A percentile compares a stretch with the other conserved stretches of the same genome.
Conservation (phyloP, 2,888 invertebrate species). For the Eupithecia subumbrata region DNA sequence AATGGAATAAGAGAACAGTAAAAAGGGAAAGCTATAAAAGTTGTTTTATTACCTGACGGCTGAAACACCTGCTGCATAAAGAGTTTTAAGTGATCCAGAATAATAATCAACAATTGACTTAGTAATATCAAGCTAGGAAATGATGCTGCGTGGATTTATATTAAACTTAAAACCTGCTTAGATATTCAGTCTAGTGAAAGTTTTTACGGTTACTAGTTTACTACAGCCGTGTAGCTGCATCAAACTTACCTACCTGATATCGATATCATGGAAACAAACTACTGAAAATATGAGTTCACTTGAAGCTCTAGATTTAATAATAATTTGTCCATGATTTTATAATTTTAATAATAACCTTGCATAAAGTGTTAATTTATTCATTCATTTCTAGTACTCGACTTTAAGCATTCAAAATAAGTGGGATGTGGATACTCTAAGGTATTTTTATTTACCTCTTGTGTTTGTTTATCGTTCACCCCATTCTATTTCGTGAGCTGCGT, state of each 20-base stretch:
- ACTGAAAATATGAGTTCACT: neutral
- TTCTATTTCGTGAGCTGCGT: conserved; percentile 40
- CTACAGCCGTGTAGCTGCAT: neutral
- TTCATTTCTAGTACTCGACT: neutral
- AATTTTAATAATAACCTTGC: neutral
- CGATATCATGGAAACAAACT: neutral
- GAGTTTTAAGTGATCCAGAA: conserved; percentile 64
- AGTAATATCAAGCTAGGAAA: conserved; percentile 13
- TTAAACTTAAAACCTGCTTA: conserved; percentile 1
- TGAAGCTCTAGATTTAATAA: neutral
- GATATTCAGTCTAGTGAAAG: neutral
- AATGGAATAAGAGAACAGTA: conserved; percentile 63
- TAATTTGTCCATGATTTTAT: neutral
- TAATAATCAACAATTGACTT: conserved; percentile 47
- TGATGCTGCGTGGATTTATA: conserved; percentile 2
- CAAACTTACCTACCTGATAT: neutral
- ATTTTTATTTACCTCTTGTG: conserved; percentile 34
- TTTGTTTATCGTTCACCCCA: conserved; percentile 35
- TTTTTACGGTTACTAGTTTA: neutral
- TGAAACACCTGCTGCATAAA: conserved; percentile 74
- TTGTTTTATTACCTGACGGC: conserved; percentile 66
- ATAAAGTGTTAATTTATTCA: neutral
- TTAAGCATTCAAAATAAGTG: neutral
- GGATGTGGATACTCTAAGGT: conserved; percentile 16
- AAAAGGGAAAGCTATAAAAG: conserved; percentile 72